phyloP scores from a whole-genome alignment of 2,888 invertebrate genomes.

The Girardia tigrina region DNA sequence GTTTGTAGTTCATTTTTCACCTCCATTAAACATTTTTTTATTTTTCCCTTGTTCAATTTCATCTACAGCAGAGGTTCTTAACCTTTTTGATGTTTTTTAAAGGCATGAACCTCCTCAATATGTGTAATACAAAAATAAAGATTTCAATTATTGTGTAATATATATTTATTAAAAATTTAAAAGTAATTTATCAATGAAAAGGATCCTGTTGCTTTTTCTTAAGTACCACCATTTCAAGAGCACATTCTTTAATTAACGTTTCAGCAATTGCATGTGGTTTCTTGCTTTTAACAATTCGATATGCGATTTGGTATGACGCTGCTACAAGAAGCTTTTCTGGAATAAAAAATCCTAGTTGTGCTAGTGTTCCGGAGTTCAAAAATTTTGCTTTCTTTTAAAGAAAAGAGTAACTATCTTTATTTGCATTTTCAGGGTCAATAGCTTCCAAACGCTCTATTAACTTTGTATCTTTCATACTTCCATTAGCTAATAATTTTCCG shows the following conservation, averaged over 20 bases:
- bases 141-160: too few relatives aligned
- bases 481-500: not conserved
- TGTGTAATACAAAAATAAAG: too few relatives aligned
- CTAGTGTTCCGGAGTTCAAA: not conserved
- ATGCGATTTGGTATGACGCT: not conserved
- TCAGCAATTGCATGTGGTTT: not conserved
- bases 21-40: too few relatives aligned
- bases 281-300: not conserved
- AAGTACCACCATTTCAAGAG: not conserved
- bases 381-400: not conserved
- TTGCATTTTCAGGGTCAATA: conserved; percentile 3
- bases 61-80: too few relatives aligned
- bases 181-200: too few relatives aligned
- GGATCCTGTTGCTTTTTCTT: too few relatives aligned
- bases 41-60: too few relatives aligned
- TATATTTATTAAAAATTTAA: too few relatives aligned
- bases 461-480: not conserved
- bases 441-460: not conserved
- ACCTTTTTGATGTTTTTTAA: too few relatives aligned
- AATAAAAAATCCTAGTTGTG: not conserved
- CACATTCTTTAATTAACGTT: not conserved
- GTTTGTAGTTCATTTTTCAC: too few relatives aligned
- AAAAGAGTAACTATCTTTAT: too few relatives aligned
- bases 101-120: too few relatives aligned
- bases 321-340: not conserved